Conservation (phyloP, 2,797 vertebrate genomes). For the Cryptoprocta ferox region DNA sequence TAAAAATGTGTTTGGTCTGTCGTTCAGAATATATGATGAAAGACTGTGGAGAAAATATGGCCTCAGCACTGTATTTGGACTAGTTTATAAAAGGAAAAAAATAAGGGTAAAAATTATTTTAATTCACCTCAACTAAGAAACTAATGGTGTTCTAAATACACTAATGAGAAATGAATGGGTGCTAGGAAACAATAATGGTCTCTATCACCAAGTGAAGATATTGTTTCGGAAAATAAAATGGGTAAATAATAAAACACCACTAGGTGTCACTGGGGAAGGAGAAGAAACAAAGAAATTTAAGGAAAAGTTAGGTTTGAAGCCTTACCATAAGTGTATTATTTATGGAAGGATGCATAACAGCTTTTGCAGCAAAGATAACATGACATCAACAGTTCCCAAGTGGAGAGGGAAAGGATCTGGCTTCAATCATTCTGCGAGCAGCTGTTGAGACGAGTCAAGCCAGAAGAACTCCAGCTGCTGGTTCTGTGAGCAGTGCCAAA, state of each 20-base stretch:
- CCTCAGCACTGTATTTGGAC: background rate
- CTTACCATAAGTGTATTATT: slow-evolving; percentile 47
- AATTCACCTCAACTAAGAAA: background rate
- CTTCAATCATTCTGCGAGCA: slow-evolving; percentile 27
- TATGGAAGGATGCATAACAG: slow-evolving; percentile 37
- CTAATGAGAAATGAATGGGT: background rate
- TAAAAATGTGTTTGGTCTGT: background rate
- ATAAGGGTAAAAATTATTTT: background rate
- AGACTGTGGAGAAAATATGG: background rate
- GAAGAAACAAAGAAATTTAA: background rate
- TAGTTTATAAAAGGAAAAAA: background rate
- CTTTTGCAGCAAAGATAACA: slow-evolving; percentile 35
- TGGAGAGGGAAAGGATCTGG: background rate
- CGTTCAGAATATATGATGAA: background rate
- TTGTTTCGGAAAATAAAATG: background rate
- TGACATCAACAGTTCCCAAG: slow-evolving; percentile 2
- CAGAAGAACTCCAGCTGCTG: slow-evolving; percentile 37
- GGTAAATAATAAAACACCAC: background rate
- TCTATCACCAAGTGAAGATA: background rate
- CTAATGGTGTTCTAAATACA: background rate
- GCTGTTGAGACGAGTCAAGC: background rate
- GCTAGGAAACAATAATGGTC: background rate
- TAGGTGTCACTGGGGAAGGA: background rate
- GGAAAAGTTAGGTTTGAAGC: background rate
- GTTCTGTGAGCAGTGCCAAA: slow-evolving; percentile 3